These are phyloP conservation scores for Campylomormyrus numenius DNA, from an alignment of 2,113 vertebrate genomes.

Conservation along the genomic window DNA sequence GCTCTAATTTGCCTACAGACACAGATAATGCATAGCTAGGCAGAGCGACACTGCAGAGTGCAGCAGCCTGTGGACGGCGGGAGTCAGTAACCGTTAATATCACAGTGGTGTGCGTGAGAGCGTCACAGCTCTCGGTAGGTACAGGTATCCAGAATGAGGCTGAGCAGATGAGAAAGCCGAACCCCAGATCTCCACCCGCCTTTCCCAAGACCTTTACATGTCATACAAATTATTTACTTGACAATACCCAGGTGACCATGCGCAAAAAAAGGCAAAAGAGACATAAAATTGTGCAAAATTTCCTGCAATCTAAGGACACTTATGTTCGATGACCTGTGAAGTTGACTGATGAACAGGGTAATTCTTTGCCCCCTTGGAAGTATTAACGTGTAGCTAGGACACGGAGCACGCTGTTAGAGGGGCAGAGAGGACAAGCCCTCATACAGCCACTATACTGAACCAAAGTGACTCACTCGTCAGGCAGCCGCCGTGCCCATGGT, in stretches of 20 bases:
- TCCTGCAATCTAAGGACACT: slow-evolving; percentile 20
- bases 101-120: not conserved
- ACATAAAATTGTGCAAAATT: not conserved
- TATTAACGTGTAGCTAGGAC: not conserved
- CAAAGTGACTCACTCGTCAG: slow-evolving; percentile 20
- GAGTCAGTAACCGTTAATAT: not conserved
- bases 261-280: not conserved
- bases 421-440: slow-evolving; percentile 26
- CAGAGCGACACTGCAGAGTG: not conserved
- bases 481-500: not conserved
- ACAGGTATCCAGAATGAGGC: not conserved
- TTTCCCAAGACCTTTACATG: not conserved
- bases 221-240: not conserved
- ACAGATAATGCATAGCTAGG: slow-evolving; percentile 20
- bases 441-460: not conserved
- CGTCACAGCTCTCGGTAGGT: not conserved
- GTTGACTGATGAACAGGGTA: not conserved
- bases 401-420: not conserved
- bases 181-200: not conserved
- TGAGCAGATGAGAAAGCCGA: not conserved
- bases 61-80: not conserved
- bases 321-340: slow-evolving; percentile 6
- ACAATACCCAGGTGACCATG: not conserved
- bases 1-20: slow-evolving; percentile 8
- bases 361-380: not conserved